A percentile compares a stretch with the other conserved stretches of the same genome.
Conservation (phyloP, 1,140 invertebrate species). For the Spodoptera frugiperda region DNA sequence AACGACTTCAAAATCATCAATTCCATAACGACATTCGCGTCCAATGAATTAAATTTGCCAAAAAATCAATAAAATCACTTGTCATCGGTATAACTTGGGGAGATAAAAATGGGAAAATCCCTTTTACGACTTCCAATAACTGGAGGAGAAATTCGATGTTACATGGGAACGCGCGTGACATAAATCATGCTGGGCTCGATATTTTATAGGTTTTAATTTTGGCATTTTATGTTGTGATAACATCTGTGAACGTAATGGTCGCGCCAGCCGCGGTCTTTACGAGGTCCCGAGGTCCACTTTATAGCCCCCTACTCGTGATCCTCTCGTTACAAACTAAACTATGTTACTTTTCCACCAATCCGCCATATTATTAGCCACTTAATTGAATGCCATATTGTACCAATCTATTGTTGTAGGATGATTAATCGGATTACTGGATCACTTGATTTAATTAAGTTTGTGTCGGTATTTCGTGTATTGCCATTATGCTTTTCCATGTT, state of each 20-base stretch:
- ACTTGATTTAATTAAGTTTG: neutral
- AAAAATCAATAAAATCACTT: constrained; percentile 42
- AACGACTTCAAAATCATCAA: neutral
- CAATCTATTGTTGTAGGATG: neutral
- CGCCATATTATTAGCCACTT: constrained; percentile 23
- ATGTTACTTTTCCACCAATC: constrained; percentile 40
- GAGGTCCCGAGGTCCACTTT: constrained; percentile 62
- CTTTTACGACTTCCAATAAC: constrained; percentile 64
- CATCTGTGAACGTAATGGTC: constrained; percentile 73
- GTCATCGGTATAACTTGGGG: constrained; percentile 37
- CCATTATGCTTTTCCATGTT: too few species aligned
- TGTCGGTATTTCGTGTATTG: too few species aligned
- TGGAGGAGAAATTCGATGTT: constrained; percentile 56
- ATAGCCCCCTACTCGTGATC: constrained; percentile 46
- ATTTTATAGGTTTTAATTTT: constrained; percentile 82
- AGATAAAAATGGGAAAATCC: constrained; percentile 48
- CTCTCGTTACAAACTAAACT: constrained; percentile 49
- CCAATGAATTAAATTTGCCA: constrained; percentile 32
- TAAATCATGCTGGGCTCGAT: constrained; percentile 70
- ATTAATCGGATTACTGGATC: neutral
- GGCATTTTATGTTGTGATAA: constrained; percentile 80
- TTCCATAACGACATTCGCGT: constrained; percentile 25
- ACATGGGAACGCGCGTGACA: constrained; percentile 57
- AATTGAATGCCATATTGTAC: constrained; percentile 21
- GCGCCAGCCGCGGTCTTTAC: constrained; percentile 64